Evolutionary conservation across 2,113 vertebrate genomes (phyloP), one percentile per base, ranked within the genome.

Genomic region (Mobula birostris): DNA sequence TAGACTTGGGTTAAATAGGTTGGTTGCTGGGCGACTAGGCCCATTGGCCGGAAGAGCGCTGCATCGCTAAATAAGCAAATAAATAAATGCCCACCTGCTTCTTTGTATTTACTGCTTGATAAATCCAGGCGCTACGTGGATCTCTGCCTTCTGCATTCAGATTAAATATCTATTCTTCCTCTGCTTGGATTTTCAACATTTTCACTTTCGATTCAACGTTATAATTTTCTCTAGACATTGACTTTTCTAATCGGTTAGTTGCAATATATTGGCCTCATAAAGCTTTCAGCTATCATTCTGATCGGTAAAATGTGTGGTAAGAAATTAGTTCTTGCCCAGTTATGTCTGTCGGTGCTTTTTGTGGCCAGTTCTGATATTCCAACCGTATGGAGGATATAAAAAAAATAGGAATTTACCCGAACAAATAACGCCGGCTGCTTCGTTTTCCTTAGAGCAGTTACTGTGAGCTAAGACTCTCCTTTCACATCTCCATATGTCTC

Each of bases 401-500:
- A 83, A 48, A 56, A 17, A 36, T 36, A 27, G 19, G 21, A 58
- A 3, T 0, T 83, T 83, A 83, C 80, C 80, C 48, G 80, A 83
- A 27, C 80, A 83, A 27, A 83, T 3, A 8, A 58, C 8, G 56
- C 80, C 80, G 11, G 80, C 80, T 24, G 40, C 7, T 58, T 83
- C 80, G 40, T 27, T 24, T 83, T 83, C 80, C 2, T 1, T 0
- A 1, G 80, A 83, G 56, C 80, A 83, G 40, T 83, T 83, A 27
- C 2, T 83, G 80, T 83, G 80, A 83, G 48, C 80, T 21, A 58
- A 9, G 0, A 0, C 0, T 24, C 27, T 83, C 7, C 48, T 0
- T 2, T 56, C 40, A 83, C 95, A 95, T 40, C 95, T 82, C 92
- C 80, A 95, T 56, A 95, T 94, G 63, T 94, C 93, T 29, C 94